These are phyloP conservation scores for Astreopora myriophthalma DNA, from an alignment of 64 coral and sea anemone genomes.

Conservation along the genomic window DNA sequence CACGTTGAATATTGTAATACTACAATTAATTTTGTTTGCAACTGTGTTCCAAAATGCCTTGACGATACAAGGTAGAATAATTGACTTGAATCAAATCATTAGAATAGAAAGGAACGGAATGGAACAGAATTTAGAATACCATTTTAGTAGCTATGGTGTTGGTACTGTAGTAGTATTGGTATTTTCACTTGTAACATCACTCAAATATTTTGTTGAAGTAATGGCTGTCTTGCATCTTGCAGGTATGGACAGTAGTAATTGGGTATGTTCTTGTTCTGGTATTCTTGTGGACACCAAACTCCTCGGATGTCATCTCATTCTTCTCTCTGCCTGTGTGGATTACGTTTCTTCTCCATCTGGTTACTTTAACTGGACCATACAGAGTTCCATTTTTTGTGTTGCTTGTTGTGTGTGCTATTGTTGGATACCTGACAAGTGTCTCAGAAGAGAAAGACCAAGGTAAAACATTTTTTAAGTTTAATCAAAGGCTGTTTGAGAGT, in stretches of 20 bases:
- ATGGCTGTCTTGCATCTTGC: background rate
- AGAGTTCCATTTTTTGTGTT: constrained; percentile 82
- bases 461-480: constrained; percentile 11
- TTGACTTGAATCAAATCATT: too few species aligned
- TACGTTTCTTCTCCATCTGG: constrained; percentile 80
- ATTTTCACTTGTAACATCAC: background rate
- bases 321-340: constrained; percentile 96
- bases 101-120: too few species aligned
- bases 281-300: constrained; percentile 89
- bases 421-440: constrained; percentile 67
- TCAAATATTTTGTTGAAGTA: background rate
- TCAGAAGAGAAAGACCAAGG: constrained; percentile 68
- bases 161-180: too few species aligned
- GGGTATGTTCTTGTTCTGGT: constrained; percentile 71
- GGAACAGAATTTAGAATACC: too few species aligned
- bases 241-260: constrained; percentile 91
- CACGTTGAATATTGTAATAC: too few species aligned
- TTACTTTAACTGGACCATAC: constrained; percentile 87
- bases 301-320: constrained; percentile 60
- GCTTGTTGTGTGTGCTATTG: constrained; percentile 70
- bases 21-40: too few species aligned
- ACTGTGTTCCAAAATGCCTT: too few species aligned
- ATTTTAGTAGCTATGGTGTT: too few species aligned
- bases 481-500: too few species aligned
- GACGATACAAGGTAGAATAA: too few species aligned